Evolutionary conservation across 2,888 invertebrate genomes (phyloP).

Genomic region (Platerodrilus igneus): DNA sequence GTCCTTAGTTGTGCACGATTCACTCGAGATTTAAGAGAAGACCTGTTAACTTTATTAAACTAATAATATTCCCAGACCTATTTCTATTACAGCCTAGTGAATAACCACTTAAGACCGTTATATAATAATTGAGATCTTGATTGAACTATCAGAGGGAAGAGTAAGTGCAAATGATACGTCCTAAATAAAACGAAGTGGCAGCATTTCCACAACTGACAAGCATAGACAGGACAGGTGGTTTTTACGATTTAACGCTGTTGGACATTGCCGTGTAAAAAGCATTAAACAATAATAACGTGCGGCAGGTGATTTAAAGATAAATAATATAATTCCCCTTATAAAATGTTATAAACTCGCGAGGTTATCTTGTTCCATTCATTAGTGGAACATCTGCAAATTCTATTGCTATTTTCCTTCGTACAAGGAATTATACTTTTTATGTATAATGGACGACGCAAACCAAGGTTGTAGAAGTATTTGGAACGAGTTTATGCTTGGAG

Average conservation of each 20-base stretch:
- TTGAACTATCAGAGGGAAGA: constrained; percentile 26
- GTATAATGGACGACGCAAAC: too few species aligned
- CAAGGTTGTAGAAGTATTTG: too few species aligned
- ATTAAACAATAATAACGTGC: constrained; percentile 17
- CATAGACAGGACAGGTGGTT: constrained; percentile 15
- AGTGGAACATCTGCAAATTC: constrained; percentile 9
- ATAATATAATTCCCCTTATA: constrained; percentile 15
- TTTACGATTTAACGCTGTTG: constrained; percentile 4
- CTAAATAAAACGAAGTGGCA: constrained; percentile 11
- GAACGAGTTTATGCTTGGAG: too few species aligned
- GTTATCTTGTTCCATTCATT: constrained; percentile 10
- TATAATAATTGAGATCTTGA: constrained; percentile 34
- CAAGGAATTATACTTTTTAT: constrained; percentile 2
- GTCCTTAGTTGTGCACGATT: too few species aligned
- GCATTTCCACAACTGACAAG: neutral
- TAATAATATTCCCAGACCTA: constrained; percentile 31
- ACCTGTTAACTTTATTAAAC: constrained; percentile 25
- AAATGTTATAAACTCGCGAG: constrained; percentile 12
- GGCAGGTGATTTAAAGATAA: constrained; percentile 18
- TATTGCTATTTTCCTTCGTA: constrained; percentile 5
- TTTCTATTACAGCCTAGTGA: constrained; percentile 32
- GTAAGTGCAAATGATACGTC: constrained; percentile 19
- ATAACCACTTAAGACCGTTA: constrained; percentile 34
- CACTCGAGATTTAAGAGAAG: too few species aligned
- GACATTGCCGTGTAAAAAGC: constrained; percentile 3